Conservation (phyloP, 1,140 invertebrate species). For the Papilio glaucus region DNA sequence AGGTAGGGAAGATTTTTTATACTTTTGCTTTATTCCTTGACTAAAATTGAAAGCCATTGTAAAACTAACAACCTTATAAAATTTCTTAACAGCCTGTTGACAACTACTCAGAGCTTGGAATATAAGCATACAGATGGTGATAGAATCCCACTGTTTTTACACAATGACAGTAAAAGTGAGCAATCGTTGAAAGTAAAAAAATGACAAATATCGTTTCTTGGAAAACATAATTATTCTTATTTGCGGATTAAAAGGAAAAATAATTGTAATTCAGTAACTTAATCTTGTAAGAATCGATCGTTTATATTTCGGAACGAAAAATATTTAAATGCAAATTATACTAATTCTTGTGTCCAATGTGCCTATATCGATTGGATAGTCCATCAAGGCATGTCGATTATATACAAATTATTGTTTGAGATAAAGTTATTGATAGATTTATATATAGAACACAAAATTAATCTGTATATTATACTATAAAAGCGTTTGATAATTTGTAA, state of each 20-base stretch:
- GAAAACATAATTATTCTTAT: neutral
- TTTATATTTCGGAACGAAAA: neutral
- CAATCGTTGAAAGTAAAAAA: too few species aligned
- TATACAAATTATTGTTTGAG: conserved; percentile 15
- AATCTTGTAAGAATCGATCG: neutral
- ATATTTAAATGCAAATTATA: neutral
- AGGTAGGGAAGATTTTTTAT: too few species aligned
- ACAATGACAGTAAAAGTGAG: too few species aligned
- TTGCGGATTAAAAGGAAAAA: neutral
- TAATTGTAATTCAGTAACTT: neutral
- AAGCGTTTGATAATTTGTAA: neutral
- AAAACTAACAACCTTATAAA: too few species aligned
- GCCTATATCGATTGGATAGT: conserved; percentile 15
- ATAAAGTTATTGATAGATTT: neutral
- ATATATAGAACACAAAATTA: neutral
- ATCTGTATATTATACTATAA: neutral
- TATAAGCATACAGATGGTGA: too few species aligned
- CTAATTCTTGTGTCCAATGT: neutral
- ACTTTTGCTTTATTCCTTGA: too few species aligned
- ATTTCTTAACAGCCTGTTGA: too few species aligned
- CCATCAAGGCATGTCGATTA: conserved; percentile 13
- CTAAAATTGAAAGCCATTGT: too few species aligned
- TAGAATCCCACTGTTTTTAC: too few species aligned
- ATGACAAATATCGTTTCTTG: too few species aligned
- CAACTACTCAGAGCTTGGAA: too few species aligned